Conservation (phyloP, 2,797 vertebrate genomes). For the Urosaurus nigricauda region DNA sequence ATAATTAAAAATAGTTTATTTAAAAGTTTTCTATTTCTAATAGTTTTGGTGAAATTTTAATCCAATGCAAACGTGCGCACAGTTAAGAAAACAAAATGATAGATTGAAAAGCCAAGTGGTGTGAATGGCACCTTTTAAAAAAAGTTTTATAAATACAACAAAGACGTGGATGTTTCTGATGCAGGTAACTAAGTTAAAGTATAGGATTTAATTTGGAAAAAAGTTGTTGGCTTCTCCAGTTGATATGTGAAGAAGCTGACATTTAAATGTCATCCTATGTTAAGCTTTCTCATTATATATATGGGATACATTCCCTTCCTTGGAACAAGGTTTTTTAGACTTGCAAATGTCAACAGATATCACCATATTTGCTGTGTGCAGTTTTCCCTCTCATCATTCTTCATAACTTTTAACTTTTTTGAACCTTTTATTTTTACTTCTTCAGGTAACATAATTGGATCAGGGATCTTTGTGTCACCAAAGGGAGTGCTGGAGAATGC, state of each 20-base stretch:
- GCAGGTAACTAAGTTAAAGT: background rate
- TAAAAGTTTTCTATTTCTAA: background rate
- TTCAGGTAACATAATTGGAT: constrained; percentile 94
- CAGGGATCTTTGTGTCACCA: constrained; percentile 94
- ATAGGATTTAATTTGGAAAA: background rate
- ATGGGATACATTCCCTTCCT: background rate
- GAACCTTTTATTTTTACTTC: constrained; percentile 1
- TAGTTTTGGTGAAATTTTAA: background rate
- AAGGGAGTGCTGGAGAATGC: constrained; percentile 94
- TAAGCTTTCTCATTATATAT: background rate
- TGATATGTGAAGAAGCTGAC: background rate
- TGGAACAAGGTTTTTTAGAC: background rate
- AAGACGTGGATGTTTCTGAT: background rate
- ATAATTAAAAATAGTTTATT: background rate
- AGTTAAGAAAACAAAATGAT: background rate
- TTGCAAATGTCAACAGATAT: background rate
- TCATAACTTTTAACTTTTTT: background rate
- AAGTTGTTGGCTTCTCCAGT: background rate
- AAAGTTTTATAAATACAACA: background rate
- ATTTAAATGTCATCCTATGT: background rate
- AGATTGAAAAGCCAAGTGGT: background rate
- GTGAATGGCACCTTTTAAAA: background rate
- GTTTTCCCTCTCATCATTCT: background rate
- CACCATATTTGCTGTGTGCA: background rate
- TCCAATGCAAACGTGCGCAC: background rate